Conservation (phyloP, 2,888 invertebrate genomes). For the Lycia hirtaria region DNA sequence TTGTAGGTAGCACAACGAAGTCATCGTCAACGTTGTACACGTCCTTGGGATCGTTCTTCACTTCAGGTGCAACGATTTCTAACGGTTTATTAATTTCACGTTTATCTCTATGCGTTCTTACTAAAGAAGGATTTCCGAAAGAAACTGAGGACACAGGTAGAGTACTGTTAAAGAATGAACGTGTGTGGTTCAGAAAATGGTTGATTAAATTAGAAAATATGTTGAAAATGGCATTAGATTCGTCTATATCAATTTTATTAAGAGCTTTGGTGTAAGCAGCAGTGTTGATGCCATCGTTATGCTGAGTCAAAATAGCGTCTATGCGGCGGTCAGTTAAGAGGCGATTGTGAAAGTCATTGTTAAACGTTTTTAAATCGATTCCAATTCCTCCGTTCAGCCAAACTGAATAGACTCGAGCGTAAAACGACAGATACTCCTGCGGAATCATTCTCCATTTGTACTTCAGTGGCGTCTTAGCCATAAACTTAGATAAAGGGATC, state of each 20-base stretch:
- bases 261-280: slow-evolving; percentile 61
- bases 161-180: slow-evolving; percentile 56
- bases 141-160: slow-evolving; percentile 40
- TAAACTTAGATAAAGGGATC: slow-evolving; percentile 68
- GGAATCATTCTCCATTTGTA: slow-evolving; percentile 79
- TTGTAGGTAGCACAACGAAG: not conserved
- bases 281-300: slow-evolving; percentile 67
- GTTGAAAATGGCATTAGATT: slow-evolving; percentile 59
- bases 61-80: slow-evolving; percentile 14
- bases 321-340: slow-evolving; percentile 54
- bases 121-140: slow-evolving; percentile 41
- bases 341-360: slow-evolving; percentile 52
- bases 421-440: slow-evolving; percentile 73
- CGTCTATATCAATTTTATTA: slow-evolving; percentile 59
- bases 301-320: slow-evolving; percentile 63
- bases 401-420: slow-evolving; percentile 78
- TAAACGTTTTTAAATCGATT: slow-evolving; percentile 62
- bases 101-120: slow-evolving; percentile 59
- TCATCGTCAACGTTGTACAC: slow-evolving; percentile 12
- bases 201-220: slow-evolving; percentile 56
- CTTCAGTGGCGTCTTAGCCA: slow-evolving; percentile 78
- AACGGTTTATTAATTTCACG: slow-evolving; percentile 45
- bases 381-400: slow-evolving; percentile 85
- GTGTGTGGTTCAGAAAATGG: slow-evolving; percentile 61
- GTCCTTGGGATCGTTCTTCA: slow-evolving; percentile 12